Evolutionary conservation across 35 echinoderm and acorn worm genomes (phyloP).

Genomic region (Ophiothrix spiculata): DNA sequence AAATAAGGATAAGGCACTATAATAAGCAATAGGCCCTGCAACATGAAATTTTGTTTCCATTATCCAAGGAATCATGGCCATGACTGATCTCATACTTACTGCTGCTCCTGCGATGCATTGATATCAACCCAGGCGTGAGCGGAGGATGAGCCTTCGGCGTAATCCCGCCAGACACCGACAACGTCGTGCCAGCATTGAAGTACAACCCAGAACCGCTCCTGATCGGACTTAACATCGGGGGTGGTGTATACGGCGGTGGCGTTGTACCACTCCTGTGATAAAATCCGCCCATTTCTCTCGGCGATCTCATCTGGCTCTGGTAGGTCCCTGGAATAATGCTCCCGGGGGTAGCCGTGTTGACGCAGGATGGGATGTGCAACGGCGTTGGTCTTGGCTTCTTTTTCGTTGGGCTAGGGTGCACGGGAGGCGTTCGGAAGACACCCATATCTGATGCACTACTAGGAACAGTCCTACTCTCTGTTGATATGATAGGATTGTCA

Average conservation of each 20-base stretch:
- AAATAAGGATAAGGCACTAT: no score
- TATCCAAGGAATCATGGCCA: no score
- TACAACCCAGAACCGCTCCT: constrained; percentile 94
- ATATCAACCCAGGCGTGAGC: constrained; percentile 87
- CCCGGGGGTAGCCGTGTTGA: constrained; percentile 70
- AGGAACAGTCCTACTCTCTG: not conserved
- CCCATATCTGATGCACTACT: not conserved
- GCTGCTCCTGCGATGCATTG: constrained; percentile 87
- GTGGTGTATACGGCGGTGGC: constrained; percentile 95
- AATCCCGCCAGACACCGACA: constrained; percentile 26
- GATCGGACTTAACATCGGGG: constrained; percentile 97
- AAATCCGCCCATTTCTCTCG: constrained; percentile 68
- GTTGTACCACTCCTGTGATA: constrained; percentile 59
- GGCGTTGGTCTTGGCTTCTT: constrained; percentile 71
- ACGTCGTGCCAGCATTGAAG: constrained; percentile 67
- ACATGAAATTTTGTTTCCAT: no score
- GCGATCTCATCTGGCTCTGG: constrained; percentile 96
- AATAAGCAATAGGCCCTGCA: no score
- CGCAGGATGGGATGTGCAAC: constrained; percentile 89
- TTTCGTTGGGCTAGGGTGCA: constrained; percentile 61
- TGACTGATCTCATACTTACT: no score
- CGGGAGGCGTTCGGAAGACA: constrained; percentile 74
- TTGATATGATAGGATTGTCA: not conserved
- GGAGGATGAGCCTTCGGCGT: constrained; percentile 49
- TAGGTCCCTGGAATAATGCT: constrained; percentile 72